phyloP scores from a whole-genome alignment of 2,113 vertebrate species.

The Callionymus lyra region DNA sequence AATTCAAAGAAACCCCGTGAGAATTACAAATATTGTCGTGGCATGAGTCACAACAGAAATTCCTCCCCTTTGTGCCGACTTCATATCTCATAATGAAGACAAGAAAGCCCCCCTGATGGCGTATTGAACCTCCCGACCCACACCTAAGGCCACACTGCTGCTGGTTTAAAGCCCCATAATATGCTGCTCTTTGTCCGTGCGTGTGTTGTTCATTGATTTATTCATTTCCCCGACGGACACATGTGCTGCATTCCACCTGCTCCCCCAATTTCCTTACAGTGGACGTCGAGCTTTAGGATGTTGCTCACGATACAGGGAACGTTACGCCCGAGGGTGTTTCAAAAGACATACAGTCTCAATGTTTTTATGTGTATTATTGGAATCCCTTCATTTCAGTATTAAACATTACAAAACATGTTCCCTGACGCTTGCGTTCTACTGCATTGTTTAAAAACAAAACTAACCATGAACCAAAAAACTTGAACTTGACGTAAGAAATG shows the following conservation, averaged over 20 bases:
- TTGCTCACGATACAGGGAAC: too few species aligned
- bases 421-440: too few species aligned
- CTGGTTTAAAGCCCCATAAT: slow-evolving; percentile 17
- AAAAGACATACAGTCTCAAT: too few species aligned
- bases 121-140: slow-evolving; percentile 7
- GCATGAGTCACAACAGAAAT: slow-evolving; percentile 9
- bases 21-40: slow-evolving; percentile 19
- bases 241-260: slow-evolving; percentile 55
- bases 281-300: too few species aligned
- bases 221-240: slow-evolving; percentile 29
- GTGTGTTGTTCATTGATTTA: slow-evolving; percentile 45
- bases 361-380: too few species aligned
- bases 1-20: neutral
- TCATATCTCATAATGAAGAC: slow-evolving; percentile 32
- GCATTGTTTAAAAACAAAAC: too few species aligned
- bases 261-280: slow-evolving; percentile 45
- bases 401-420: too few species aligned
- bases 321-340: too few species aligned
- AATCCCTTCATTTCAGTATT: too few species aligned
- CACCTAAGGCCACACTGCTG: slow-evolving; percentile 16
- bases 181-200: slow-evolving; percentile 17
- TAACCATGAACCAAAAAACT: too few species aligned
- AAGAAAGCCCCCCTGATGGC: slow-evolving; percentile 23
- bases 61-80: slow-evolving; percentile 9
- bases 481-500: too few species aligned